These are phyloP conservation scores for Streptopelia turtur DNA, from an alignment of 2,797 vertebrate genomes.

Conservation along the genomic window DNA sequence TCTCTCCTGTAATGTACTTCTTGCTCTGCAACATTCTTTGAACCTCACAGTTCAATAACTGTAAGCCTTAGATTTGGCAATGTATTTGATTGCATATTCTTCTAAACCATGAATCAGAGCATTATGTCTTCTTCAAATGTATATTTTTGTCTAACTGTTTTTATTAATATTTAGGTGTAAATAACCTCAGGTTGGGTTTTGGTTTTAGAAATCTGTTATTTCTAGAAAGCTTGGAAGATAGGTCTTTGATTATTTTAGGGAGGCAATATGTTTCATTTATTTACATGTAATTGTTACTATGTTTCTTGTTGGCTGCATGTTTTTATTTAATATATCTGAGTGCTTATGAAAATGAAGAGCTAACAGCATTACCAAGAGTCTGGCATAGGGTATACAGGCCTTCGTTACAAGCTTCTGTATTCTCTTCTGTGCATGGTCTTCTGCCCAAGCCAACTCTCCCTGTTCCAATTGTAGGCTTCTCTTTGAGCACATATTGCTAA, in stretches of 20 bases:
- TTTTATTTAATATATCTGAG: background rate
- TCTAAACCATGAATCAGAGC: background rate
- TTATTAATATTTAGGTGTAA: background rate
- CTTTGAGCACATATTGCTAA: constrained; percentile 45
- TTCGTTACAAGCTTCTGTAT: constrained; percentile 30
- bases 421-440: background rate
- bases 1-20: background rate
- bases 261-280: background rate
- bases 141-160: background rate
- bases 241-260: background rate
- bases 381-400: background rate
- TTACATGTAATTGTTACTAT: background rate
- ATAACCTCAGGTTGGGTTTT: background rate
- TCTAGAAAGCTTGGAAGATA: background rate
- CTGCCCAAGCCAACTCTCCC: constrained; percentile 10
- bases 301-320: background rate
- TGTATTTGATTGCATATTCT: background rate
- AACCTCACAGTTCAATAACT: background rate
- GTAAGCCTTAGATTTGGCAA: background rate
- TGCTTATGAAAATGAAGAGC: constrained; percentile 33
- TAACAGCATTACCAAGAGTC: constrained; percentile 6
- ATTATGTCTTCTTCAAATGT: background rate
- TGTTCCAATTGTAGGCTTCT: constrained; percentile 21
- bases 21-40: background rate
- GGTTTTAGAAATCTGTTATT: background rate